These are phyloP conservation scores for Sebastes miniatus DNA, from an alignment of 2,797 vertebrate species.

Conservation along the genomic window DNA sequence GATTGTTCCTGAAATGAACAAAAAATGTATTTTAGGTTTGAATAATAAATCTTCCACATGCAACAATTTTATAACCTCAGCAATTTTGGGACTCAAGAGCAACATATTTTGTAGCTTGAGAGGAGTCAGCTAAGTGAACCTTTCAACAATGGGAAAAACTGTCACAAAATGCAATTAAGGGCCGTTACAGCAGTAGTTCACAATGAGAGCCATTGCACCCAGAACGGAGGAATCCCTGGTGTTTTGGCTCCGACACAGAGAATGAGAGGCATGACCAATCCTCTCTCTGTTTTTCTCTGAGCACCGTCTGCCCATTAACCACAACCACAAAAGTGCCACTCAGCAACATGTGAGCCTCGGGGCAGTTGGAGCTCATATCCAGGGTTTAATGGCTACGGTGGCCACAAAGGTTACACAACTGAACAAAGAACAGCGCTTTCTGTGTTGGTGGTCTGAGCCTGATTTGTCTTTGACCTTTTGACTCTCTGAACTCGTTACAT, in stretches of 20 bases:
- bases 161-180: slow-evolving; percentile 2
- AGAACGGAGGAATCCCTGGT: slow-evolving; percentile 36
- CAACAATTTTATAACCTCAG: neutral
- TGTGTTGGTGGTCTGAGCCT: slow-evolving; percentile 45
- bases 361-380: slow-evolving; percentile 52
- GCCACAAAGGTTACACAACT: slow-evolving; percentile 45
- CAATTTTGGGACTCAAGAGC: neutral
- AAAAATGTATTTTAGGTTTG: neutral
- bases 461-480: slow-evolving; percentile 29
- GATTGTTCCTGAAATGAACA: neutral
- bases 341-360: slow-evolving; percentile 58
- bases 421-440: slow-evolving; percentile 48
- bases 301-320: slow-evolving; percentile 52
- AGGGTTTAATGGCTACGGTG: slow-evolving; percentile 46
- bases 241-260: slow-evolving; percentile 40
- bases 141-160: slow-evolving; percentile 24
- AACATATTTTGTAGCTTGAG: neutral
- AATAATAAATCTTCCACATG: neutral
- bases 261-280: slow-evolving; percentile 45
- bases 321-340: slow-evolving; percentile 70
- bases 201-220: slow-evolving; percentile 36
- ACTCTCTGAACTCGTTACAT: slow-evolving; percentile 23
- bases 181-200: slow-evolving; percentile 27
- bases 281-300: slow-evolving; percentile 8
- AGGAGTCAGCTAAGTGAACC: neutral